Percentiles rank a stretch among this genome's conserved stretches.
Conservation (phyloP, 2,888 invertebrate species). For the Elysia crispata region DNA sequence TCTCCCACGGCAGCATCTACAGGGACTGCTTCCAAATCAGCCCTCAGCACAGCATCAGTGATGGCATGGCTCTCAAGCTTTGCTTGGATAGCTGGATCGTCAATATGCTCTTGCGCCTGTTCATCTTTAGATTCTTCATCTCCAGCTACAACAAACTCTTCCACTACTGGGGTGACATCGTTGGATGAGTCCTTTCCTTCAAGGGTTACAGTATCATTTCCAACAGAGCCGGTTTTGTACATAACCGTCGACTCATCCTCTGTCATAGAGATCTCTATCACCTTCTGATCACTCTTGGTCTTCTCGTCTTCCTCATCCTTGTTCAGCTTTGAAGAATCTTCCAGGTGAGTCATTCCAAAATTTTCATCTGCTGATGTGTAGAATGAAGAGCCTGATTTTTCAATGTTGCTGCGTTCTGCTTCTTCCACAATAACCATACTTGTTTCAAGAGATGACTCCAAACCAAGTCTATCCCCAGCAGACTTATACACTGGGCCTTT, state of each 20-base stretch:
- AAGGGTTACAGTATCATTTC: background rate
- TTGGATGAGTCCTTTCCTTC: background rate
- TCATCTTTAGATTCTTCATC: no score
- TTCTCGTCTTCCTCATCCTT: background rate
- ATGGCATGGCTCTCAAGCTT: background rate
- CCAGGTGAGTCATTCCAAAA: background rate
- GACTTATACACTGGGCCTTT: background rate
- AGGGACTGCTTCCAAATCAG: background rate
- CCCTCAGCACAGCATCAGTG: background rate
- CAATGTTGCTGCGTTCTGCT: slow-evolving; percentile 19
- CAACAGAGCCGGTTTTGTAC: no score
- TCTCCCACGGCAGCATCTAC: background rate
- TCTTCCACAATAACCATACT: slow-evolving; percentile 46
- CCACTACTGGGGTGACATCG: no score
- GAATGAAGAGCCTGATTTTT: slow-evolving; percentile 38
- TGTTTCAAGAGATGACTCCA: slow-evolving; percentile 31
- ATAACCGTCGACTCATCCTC: background rate
- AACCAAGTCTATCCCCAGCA: no score
- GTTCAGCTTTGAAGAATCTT: background rate
- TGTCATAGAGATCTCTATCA: background rate
- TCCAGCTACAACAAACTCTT: no score
- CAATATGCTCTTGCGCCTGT: no score
- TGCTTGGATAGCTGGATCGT: no score
- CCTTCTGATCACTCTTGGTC: background rate
- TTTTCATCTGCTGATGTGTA: slow-evolving; percentile 41